Evolutionary conservation across 2,113 vertebrate species (phyloP).

Genomic region (Thomomys bottae): DNA sequence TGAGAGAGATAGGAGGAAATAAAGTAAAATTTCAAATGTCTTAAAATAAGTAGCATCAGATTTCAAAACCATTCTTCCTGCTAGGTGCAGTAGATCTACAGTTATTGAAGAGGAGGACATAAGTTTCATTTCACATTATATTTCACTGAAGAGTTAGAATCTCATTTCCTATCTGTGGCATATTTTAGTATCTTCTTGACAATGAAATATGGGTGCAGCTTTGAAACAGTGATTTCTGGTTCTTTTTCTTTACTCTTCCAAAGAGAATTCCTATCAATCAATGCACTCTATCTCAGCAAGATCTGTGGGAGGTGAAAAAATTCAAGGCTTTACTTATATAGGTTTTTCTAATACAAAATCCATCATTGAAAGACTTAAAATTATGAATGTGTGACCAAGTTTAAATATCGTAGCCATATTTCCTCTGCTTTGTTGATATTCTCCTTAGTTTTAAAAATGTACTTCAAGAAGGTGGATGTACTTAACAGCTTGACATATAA

Average conservation of each 20-base stretch:
- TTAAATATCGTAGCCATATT: background rate
- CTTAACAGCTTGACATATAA: background rate
- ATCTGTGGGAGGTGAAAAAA: slow-evolving; percentile 1
- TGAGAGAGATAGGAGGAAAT: background rate
- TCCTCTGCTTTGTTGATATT: background rate
- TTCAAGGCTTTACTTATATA: background rate
- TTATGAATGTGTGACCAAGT: slow-evolving; percentile 12
- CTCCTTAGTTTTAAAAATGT: background rate
- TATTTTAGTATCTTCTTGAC: slow-evolving; percentile 48
- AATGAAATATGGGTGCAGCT: slow-evolving; percentile 26
- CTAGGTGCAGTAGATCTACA: background rate
- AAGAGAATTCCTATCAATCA: background rate
- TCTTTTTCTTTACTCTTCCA: background rate
- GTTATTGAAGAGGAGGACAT: background rate
- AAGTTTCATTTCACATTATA: background rate
- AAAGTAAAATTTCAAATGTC: slow-evolving; percentile 1
- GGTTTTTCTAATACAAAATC: slow-evolving; percentile 9
- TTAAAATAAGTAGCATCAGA: background rate
- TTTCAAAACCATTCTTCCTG: background rate
- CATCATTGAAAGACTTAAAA: background rate
- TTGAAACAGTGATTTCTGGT: slow-evolving; percentile 38
- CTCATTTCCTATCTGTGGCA: slow-evolving; percentile 42
- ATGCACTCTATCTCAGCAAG: background rate
- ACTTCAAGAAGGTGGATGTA: background rate
- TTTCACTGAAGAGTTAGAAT: slow-evolving; percentile 34